Base-by-base conservation (phyloP, 64 coral and sea anemone genomes). In the Montipora sp. region DNA sequence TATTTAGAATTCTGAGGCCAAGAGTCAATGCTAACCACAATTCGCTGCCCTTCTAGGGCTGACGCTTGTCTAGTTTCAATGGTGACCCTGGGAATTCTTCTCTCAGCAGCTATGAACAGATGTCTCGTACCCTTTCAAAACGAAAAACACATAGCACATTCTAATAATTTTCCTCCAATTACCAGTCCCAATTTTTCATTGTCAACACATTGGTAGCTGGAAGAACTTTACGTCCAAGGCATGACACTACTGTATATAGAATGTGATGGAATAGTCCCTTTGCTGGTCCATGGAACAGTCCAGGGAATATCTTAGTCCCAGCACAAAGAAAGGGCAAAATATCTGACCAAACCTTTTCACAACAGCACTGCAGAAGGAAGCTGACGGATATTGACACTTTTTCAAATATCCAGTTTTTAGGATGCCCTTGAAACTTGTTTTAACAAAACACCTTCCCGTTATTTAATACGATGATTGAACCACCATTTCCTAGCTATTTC, bases 11-110 rank as follows among this genome's bases (percentile, higher is more conserved):
- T 84, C 75, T 90, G 89, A 13, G 98, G 92, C 98, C 98, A 99
- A 7, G 98, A 99, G 74, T 99, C 98, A 63, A 99, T 96, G 77
- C 92, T 99, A 77, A 99, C 98, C 18, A 99, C 87, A 21, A 99
- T 96, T 77, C 95, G 81, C 22, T 99, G 92, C 53, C 85, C 94
- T 73, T 92, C 94, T 8, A 99, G 67, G 21, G 92, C 53, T 12
- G 90, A 84, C 47, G 92, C 98, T 78, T 99, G 98, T 65, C 89
- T 83, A 77, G 98, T 99, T 73, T 96, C 94, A 23, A 99, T 99
- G 44, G 84, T 75, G 21, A 99, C 94, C 71, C 98, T 75, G 0
- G 94, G 98, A 57, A 99, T 96, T 86, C 98, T 90, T 13, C 77
- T 94, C 75, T 99, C 98, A 19, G 98, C 94, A 47, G 98, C 94